phyloP scores from a whole-genome alignment of 2,113 vertebrate genomes.

The Sebastes fasciatus region DNA sequence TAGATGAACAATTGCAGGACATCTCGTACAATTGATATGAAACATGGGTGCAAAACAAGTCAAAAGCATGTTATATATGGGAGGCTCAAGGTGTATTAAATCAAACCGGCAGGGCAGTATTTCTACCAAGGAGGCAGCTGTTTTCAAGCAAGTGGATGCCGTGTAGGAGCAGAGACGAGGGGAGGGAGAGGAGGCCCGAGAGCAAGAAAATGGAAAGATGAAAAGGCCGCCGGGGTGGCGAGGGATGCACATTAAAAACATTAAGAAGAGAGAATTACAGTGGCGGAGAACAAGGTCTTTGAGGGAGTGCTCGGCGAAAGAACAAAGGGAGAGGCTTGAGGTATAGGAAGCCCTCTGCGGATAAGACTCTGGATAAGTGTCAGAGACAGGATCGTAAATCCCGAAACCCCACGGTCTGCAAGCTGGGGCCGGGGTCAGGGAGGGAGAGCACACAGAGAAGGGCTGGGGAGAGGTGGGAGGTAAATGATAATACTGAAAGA shows the following conservation, averaged over 20 bases:
- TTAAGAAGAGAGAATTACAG: conserved; percentile 77
- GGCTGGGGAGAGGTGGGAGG: conserved; percentile 54
- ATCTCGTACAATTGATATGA: conserved; percentile 8
- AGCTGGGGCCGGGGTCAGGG: conserved; percentile 68
- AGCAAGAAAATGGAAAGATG: conserved; percentile 73
- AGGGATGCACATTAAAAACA: conserved; percentile 77
- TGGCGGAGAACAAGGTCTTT: conserved; percentile 72
- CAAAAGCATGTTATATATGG: conserved; percentile 16
- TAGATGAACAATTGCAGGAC: neutral
- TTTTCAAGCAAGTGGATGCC: conserved; percentile 55
- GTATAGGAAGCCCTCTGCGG: conserved; percentile 55
- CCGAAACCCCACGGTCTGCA: conserved; percentile 53
- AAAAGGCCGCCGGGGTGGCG: conserved; percentile 71
- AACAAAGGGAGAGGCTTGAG: conserved; percentile 72
- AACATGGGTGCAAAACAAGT: conserved; percentile 12
- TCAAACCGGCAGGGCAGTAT: conserved; percentile 45
- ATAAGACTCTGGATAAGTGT: conserved; percentile 69
- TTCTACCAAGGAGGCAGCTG: conserved; percentile 48
- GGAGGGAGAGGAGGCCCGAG: conserved; percentile 33
- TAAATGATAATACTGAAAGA: conserved; percentile 65
- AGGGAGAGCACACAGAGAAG: conserved; percentile 53
- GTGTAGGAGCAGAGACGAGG: conserved; percentile 34
- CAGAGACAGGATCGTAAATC: conserved; percentile 73
- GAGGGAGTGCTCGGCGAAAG: conserved; percentile 64
- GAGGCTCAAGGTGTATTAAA: conserved; percentile 39